phyloP scores from a whole-genome alignment of 2,888 invertebrate species.

The Pogonocherus hispidulus region DNA sequence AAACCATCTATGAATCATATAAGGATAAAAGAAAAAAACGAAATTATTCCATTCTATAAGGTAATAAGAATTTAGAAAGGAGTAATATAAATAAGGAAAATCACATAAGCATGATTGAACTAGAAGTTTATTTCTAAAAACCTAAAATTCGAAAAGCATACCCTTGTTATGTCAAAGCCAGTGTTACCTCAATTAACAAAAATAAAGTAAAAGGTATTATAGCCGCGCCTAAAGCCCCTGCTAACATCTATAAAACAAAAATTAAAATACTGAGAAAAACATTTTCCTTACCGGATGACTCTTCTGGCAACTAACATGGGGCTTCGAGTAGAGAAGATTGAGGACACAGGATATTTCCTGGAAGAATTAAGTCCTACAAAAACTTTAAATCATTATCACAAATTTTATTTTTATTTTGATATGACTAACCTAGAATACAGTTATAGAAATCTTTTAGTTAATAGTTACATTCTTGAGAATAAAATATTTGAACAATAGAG shows the following conservation, averaged over 20 bases:
- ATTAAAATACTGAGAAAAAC: constrained; percentile 42
- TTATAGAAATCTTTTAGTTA: constrained; percentile 39
- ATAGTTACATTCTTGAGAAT: constrained; percentile 37
- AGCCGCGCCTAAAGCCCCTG: constrained; percentile 16
- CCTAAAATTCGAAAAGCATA: constrained; percentile 36
- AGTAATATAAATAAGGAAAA: constrained; percentile 28
- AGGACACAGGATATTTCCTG: constrained; percentile 41
- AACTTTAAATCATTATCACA: constrained; percentile 44
- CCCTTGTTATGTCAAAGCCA: constrained; percentile 38
- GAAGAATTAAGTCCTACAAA: constrained; percentile 40
- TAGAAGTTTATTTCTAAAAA: constrained; percentile 35
- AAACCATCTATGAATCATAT: constrained; percentile 44
- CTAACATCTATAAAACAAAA: constrained; percentile 40
- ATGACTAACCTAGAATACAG: constrained; percentile 41
- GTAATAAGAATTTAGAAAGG: constrained; percentile 31
- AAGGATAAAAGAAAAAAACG: constrained; percentile 46
- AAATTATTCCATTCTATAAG: constrained; percentile 40
- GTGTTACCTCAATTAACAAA: constrained; percentile 36
- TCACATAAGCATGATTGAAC: constrained; percentile 20
- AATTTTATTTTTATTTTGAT: constrained; percentile 51
- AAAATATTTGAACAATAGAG: not conserved
- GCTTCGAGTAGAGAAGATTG: constrained; percentile 40
- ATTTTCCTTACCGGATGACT: constrained; percentile 42
- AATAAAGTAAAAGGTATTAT: constrained; percentile 41
- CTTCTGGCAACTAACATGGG: constrained; percentile 38